Conservation (phyloP, 2,888 invertebrate species). For the Eupithecia dodoneata region DNA sequence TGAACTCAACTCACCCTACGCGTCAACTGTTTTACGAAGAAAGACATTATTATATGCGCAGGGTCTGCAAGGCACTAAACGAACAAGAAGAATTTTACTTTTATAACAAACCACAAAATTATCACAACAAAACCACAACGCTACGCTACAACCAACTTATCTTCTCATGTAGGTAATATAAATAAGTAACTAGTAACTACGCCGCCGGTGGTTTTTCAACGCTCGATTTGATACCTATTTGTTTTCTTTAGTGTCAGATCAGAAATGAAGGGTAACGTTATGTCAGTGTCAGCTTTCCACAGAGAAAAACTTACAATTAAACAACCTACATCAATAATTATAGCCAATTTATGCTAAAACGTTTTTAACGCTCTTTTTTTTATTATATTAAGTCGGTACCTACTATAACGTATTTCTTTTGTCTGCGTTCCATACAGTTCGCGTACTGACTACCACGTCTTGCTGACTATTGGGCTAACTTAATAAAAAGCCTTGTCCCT, state of each 20-base stretch:
- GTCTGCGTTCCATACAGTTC: too few species aligned
- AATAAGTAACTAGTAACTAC: too few species aligned
- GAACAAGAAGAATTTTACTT: background rate
- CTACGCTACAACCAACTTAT: background rate
- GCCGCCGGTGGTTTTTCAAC: background rate
- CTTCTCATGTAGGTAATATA: too few species aligned
- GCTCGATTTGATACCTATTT: too few species aligned
- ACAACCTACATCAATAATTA: too few species aligned
- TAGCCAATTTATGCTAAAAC: too few species aligned
- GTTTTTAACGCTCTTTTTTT: too few species aligned
- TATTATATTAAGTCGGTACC: too few species aligned
- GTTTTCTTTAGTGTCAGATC: too few species aligned
- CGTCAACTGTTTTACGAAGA: conserved; percentile 61
- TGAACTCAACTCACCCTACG: conserved; percentile 63
- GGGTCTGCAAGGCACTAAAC: background rate
- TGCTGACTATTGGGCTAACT: background rate
- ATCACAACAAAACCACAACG: background rate
- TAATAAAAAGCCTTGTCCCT: background rate
- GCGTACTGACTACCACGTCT: too few species aligned
- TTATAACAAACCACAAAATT: background rate
- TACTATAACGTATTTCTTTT: too few species aligned
- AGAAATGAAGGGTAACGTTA: background rate
- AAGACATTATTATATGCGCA: conserved; percentile 58
- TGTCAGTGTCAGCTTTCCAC: background rate
- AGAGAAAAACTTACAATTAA: too few species aligned